These are phyloP conservation scores for Nezara viridula DNA, from an alignment of 2,888 invertebrate genomes.

Conservation along the genomic window DNA sequence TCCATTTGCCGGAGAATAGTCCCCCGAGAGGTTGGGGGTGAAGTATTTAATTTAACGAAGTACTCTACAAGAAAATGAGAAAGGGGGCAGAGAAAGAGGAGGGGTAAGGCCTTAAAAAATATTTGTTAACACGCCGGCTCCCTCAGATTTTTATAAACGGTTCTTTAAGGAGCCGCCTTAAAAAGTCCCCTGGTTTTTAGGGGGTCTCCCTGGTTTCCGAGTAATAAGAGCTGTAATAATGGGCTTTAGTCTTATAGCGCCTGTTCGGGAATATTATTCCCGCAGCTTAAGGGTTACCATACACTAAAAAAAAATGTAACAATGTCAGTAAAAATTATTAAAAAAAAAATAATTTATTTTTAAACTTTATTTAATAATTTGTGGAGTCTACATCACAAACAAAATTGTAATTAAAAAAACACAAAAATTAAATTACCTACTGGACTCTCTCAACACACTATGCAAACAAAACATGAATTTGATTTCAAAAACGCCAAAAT, in stretches of 20 bases:
- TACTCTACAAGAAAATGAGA: constrained; percentile 42
- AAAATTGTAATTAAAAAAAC: too few relatives aligned
- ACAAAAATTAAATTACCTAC: too few relatives aligned
- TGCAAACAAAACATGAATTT: too few relatives aligned
- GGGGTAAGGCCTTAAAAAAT: constrained; percentile 38
- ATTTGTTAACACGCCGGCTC: constrained; percentile 32
- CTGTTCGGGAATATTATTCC: constrained; percentile 12
- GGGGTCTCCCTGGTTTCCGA: background rate
- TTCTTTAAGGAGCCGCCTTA: constrained; percentile 42
- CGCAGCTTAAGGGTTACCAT: too few relatives aligned
- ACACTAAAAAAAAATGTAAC: too few relatives aligned
- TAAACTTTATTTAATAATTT: too few relatives aligned
- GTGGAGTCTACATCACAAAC: too few relatives aligned
- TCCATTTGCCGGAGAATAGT: constrained; percentile 13
- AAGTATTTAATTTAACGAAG: constrained; percentile 48
- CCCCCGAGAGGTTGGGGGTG: background rate
- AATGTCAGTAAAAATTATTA: too few relatives aligned
- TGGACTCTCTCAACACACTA: too few relatives aligned
- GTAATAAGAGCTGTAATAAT: constrained; percentile 19
- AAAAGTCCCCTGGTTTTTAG: constrained; percentile 39
- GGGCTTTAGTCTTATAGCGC: background rate
- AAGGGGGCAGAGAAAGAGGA: background rate
- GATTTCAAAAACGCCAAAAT: too few relatives aligned
- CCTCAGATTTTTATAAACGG: constrained; percentile 42
- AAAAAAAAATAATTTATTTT: too few relatives aligned